Evolutionary conservation across 2,888 invertebrate genomes (phyloP).

Genomic region (Volucella bombylans): DNA sequence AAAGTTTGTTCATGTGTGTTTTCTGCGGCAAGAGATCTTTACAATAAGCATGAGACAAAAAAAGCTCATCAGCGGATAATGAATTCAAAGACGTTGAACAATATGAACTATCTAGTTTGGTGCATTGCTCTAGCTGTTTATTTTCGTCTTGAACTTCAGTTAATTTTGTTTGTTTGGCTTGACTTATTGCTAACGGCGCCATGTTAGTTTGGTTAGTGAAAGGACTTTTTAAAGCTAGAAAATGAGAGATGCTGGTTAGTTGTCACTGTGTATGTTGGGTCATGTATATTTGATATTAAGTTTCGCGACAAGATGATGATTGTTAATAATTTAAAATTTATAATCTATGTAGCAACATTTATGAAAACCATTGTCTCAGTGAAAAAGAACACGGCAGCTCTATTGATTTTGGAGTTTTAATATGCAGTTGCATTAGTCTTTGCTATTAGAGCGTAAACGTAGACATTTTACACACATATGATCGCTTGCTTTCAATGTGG

Average conservation of each 20-base stretch:
- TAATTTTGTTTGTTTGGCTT: conserved; percentile 19
- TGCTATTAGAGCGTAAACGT: too few relatives aligned
- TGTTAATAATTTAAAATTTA: not conserved
- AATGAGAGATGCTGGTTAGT: conserved; percentile 56
- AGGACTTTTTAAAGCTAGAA: conserved; percentile 52
- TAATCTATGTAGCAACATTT: too few relatives aligned
- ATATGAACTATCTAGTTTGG: not conserved
- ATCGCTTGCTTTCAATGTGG: too few relatives aligned
- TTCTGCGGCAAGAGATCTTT: conserved; percentile 27
- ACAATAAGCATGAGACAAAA: not conserved
- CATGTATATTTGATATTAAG: not conserved
- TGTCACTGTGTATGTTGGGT: not conserved
- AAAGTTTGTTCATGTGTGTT: not conserved
- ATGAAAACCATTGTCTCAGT: too few relatives aligned
- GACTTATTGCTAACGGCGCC: conserved; percentile 4
- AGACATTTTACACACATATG: too few relatives aligned
- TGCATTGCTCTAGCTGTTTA: not conserved
- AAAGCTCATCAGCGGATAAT: conserved; percentile 32
- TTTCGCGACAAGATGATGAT: not conserved
- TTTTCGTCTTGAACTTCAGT: conserved; percentile 66
- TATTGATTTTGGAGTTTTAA: too few relatives aligned
- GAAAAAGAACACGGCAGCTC: too few relatives aligned
- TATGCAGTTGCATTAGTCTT: too few relatives aligned
- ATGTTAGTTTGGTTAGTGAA: conserved; percentile 43
- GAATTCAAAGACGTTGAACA: not conserved